Conservation (phyloP, 2,888 invertebrate species). For the Scrobipalpa atriplicella region DNA sequence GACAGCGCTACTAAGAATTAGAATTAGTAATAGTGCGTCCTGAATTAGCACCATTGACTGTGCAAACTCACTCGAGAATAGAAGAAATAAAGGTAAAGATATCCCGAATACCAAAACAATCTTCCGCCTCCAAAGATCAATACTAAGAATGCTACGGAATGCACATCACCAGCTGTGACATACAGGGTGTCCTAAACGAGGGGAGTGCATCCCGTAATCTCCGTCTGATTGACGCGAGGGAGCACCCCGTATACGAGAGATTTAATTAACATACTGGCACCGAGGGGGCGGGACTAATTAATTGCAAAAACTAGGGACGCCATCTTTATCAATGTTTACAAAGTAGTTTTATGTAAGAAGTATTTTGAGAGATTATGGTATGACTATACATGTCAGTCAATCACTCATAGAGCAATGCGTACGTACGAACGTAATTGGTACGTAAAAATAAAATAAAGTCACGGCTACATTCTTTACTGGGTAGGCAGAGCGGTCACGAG, state of each 20-base stretch:
- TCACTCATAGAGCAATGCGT: neutral
- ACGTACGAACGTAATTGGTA: too few relatives aligned
- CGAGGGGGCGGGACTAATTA: slow-evolving; percentile 7
- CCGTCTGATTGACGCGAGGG: slow-evolving; percentile 28
- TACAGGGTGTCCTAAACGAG: slow-evolving; percentile 2
- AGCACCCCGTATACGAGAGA: slow-evolving; percentile 10
- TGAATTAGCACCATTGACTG: too few relatives aligned
- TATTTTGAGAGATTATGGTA: neutral
- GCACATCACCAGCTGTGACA: slow-evolving; percentile 8
- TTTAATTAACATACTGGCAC: slow-evolving; percentile 28
- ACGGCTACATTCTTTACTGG: too few relatives aligned
- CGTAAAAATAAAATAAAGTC: too few relatives aligned
- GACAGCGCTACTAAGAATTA: too few relatives aligned
- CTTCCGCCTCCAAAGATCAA: neutral
- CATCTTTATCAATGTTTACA: slow-evolving; percentile 8
- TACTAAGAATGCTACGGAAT: neutral
- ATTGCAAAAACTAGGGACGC: slow-evolving; percentile 17
- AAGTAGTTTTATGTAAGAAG: neutral
- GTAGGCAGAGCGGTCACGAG: too few relatives aligned
- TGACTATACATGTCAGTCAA: neutral
- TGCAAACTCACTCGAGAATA: too few relatives aligned
- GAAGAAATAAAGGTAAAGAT: too few relatives aligned
- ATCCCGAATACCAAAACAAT: too few relatives aligned
- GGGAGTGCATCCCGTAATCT: slow-evolving; percentile 27
- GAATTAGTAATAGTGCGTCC: too few relatives aligned